Base-by-base conservation (phyloP, 2,797 vertebrate genomes). In the Sardinella longiceps region DNA sequence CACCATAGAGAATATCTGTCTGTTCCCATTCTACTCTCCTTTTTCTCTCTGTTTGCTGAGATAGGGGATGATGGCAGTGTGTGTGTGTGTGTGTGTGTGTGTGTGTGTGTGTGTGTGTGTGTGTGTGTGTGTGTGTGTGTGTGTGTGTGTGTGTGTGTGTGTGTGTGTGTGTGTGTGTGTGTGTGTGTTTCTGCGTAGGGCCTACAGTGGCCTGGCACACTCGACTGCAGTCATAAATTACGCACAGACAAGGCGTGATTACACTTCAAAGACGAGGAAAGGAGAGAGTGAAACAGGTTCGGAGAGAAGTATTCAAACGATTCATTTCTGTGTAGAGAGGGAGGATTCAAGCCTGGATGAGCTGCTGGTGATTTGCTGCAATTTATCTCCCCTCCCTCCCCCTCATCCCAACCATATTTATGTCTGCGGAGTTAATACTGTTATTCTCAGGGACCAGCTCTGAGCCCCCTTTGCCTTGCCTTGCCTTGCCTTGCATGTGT, bases 21-120 rank as follows among this genome's bases (percentile, higher is more conserved):
- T 87, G 88, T 89, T 92, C 88, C 91, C 90, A 94, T 95, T 94
- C 93, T 88, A 92, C 12, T 2, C 48, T 50, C 48, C 9, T 0
- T 50, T 95, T 94, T 92, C 92, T 89, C 90, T 83, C 89, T 81
- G 82, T 92, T 91, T 92, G 91, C 92, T 93, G 88, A 86, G 85
- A 87, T 82, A 89, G 84, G 84, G 87, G 89, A 90, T 84, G 88
- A 91, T 88, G 93, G 84, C 91, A 90, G 92, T 84, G 7, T 88
- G 90, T 87, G 85, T 90, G n/a, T n/a, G n/a, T n/a, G n/a, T n/a
- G n/a, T n/a, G 2, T 43, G 43, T 43, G 43, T n/a, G n/a, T n/a
- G n/a, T n/a, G n/a, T n/a, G n/a, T n/a, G n/a, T n/a, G n/a, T n/a
- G n/a, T n/a, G n/a, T n/a, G n/a, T n/a, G n/a, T n/a, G n/a, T 43